Evolutionary conservation across 2,113 vertebrate genomes (phyloP), one percentile per base, ranked within the genome.

Genomic region (Ariopsis seemanni): DNA sequence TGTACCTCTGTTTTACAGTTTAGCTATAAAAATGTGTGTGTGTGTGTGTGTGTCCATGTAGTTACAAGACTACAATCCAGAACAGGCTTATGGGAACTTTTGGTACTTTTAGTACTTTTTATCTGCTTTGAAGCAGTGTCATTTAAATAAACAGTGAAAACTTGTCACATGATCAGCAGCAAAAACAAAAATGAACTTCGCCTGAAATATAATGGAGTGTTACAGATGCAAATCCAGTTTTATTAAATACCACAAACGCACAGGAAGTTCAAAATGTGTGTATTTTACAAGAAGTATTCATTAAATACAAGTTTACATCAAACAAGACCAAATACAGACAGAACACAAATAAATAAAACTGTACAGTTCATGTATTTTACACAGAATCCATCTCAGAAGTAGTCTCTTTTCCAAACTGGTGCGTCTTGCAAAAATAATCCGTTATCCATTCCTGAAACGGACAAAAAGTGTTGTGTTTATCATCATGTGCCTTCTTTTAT

Each of bases 361-460:
- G 84, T 88, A 91, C 88, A 89, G 60, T 86, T 78, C 80, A 65
- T 50, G 48, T 84, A 52, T 69, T 52, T 67, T 22, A 62, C 75
- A 86, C 34, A 58, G 12, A 20, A 27, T 12, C 12, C 11, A 17
- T 9, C 72, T 95, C 92, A 94, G 93, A 95, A 95, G 92, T 93
- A 95, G 86, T 95, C 93, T 87, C 93, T 92, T 91, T 95, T 96
- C 95, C 95, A 96, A 89, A 93, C 85, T 0, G 95, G 94, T 75
- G 94, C 87, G 83, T 95, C 94, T 89, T 94, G 94, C 83, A 95
- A 94, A 88, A 95, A 94, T 62, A 94, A 92, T 7, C 90, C 91
- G 53, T 90, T 93, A 65, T 95, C 93, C 71, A 95, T 91, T 2
- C 90, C 94, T 95, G 9, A 20, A 88, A 63, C 0, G 42, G 87